Percentiles rank a stretch among this genome's conserved stretches.
phyloP scores from a whole-genome alignment of 1,140 invertebrate species.

The Lucilia sericata region DNA sequence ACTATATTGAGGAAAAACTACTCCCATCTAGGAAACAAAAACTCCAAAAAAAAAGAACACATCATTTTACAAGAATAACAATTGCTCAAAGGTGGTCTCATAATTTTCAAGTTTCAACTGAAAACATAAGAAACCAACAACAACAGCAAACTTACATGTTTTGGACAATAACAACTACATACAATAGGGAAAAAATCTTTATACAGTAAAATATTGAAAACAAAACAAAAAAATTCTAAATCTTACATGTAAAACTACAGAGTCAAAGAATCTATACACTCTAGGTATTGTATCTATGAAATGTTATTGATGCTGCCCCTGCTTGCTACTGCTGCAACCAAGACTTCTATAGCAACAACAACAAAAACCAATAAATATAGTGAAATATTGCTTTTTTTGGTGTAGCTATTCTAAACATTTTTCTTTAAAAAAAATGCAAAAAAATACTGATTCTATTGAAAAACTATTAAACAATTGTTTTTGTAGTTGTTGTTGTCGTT shows the following conservation, averaged over 20 bases:
- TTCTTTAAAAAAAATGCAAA: background rate
- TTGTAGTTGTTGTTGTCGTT: too few relatives aligned
- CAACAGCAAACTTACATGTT: constrained; percentile 33
- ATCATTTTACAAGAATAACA: constrained; percentile 36
- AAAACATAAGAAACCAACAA: constrained; percentile 30
- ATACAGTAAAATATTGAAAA: background rate
- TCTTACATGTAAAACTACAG: background rate
- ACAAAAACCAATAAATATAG: too few relatives aligned
- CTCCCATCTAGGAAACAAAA: background rate
- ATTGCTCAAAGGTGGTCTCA: constrained; percentile 42
- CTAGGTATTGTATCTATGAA: background rate
- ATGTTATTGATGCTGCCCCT: constrained; percentile 12
- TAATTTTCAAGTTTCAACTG: constrained; percentile 37
- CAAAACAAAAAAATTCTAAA: background rate
- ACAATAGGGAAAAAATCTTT: background rate
- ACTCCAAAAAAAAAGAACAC: background rate
- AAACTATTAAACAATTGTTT: background rate
- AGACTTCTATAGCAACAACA: too few relatives aligned
- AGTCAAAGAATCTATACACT: background rate
- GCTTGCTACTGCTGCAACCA: background rate
- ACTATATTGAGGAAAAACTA: background rate
- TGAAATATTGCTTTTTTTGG: background rate
- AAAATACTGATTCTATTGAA: background rate
- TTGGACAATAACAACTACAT: background rate
- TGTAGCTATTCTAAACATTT: background rate